Conservation (phyloP, 1,140 invertebrate species). For the Eufriesea mexicana region DNA sequence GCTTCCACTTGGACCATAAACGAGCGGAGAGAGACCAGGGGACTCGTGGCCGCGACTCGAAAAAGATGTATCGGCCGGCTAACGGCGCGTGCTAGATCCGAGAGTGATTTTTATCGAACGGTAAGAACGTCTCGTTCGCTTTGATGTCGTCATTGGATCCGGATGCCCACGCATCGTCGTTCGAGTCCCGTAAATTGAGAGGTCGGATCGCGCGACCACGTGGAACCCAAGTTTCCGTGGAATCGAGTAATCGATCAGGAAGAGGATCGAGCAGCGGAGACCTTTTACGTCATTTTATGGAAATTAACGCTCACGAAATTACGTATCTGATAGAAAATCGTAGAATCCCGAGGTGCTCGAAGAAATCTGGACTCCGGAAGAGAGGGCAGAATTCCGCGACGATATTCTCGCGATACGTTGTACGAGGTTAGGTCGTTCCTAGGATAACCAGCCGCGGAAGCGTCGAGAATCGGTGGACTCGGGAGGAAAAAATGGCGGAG, state of each 20-base stretch:
- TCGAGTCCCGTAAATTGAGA: conserved; percentile 30
- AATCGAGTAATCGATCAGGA: background rate
- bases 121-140: conserved; percentile 5
- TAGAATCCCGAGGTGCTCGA: too few relatives aligned
- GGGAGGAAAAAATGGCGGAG: background rate
- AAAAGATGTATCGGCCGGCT: conserved; percentile 45
- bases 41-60: background rate
- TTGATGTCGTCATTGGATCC: conserved; percentile 49
- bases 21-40: background rate
- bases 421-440: too few relatives aligned
- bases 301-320: background rate
- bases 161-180: conserved; percentile 23
- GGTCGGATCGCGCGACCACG: background rate
- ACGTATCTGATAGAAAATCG: too few relatives aligned
- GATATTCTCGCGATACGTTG: too few relatives aligned
- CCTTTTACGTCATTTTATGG: too few relatives aligned
- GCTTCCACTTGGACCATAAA: conserved; percentile 56
- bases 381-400: too few relatives aligned
- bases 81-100: conserved; percentile 33
- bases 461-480: too few relatives aligned
- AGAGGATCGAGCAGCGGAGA: background rate
- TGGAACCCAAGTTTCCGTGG: background rate
- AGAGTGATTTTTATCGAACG: conserved; percentile 15
- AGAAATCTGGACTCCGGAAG: too few relatives aligned
- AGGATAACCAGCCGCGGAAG: too few relatives aligned